Percentiles rank a stretch among this genome's conserved stretches.
Conservation (phyloP, 2,888 invertebrate genomes). For the Mythimna pallens region DNA sequence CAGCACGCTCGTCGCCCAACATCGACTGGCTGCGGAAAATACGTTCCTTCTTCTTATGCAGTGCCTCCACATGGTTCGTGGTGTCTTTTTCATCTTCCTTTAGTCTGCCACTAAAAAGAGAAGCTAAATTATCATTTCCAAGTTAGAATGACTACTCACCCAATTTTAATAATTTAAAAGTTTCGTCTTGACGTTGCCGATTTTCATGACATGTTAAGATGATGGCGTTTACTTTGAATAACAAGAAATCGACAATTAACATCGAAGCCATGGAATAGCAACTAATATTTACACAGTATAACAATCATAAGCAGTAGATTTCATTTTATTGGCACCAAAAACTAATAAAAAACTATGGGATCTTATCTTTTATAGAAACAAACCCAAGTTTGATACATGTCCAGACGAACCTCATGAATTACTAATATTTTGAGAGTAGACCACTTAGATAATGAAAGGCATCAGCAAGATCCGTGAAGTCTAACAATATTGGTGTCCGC, state of each 20-base stretch:
- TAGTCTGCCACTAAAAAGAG: slow-evolving; percentile 73
- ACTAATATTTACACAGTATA: not conserved
- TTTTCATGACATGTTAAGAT: not conserved
- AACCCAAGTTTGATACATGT: not conserved
- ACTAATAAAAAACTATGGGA: not conserved
- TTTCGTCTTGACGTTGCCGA: not conserved
- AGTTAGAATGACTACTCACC: too few species aligned
- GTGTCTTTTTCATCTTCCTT: slow-evolving; percentile 76
- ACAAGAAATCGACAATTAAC: not conserved
- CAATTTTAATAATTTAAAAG: not conserved
- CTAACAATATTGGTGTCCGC: too few species aligned
- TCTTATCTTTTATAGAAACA: not conserved
- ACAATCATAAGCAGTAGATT: too few species aligned
- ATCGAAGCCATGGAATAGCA: not conserved
- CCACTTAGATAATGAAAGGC: not conserved
- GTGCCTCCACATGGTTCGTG: slow-evolving; percentile 80
- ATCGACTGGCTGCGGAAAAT: slow-evolving; percentile 80
- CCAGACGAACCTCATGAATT: not conserved
- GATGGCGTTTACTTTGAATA: not conserved
- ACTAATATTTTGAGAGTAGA: not conserved
- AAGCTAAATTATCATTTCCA: slow-evolving; percentile 1
- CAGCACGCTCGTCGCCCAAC: slow-evolving; percentile 43
- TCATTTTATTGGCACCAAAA: too few species aligned
- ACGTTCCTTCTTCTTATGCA: slow-evolving; percentile 87
- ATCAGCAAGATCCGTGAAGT: not conserved